Evolutionary conservation across 2,797 vertebrate species (phyloP).

Genomic region (Hybognathus amarus): DNA sequence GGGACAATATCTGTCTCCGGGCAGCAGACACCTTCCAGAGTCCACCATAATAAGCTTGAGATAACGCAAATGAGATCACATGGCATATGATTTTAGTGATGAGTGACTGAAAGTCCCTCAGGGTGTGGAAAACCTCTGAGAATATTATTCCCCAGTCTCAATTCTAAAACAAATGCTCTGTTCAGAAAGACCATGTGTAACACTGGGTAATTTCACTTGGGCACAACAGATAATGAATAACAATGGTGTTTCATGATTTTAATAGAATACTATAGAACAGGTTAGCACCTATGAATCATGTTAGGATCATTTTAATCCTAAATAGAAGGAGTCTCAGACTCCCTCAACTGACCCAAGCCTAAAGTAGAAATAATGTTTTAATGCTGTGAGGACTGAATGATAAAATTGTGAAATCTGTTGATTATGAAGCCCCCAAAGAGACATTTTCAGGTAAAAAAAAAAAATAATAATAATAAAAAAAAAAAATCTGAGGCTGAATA

Average conservation of each 20-base stretch:
- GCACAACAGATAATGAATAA: slow-evolving; percentile 39
- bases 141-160: slow-evolving; percentile 12
- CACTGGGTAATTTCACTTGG: slow-evolving; percentile 10
- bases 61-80: slow-evolving; percentile 45
- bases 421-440: background rate
- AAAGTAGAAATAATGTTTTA: background rate
- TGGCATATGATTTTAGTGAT: slow-evolving; percentile 46
- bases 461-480: too few species aligned
- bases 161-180: background rate
- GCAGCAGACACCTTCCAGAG: slow-evolving; percentile 47
- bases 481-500: background rate
- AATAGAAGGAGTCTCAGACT: slow-evolving; percentile 18
- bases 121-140: slow-evolving; percentile 24
- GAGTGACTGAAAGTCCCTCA: slow-evolving; percentile 29
- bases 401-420: background rate
- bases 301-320: slow-evolving; percentile 12
- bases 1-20: slow-evolving; percentile 40
- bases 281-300: slow-evolving; percentile 10
- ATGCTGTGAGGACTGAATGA: background rate
- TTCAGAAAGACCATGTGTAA: slow-evolving; percentile 1
- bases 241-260: background rate
- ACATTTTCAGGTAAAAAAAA: background rate
- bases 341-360: background rate
- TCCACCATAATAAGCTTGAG: slow-evolving; percentile 37
- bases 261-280: slow-evolving; percentile 5